These are phyloP conservation scores for Pegea sp. DNA, from an alignment of 23 tunicate genomes.

Conservation along the genomic window DNA sequence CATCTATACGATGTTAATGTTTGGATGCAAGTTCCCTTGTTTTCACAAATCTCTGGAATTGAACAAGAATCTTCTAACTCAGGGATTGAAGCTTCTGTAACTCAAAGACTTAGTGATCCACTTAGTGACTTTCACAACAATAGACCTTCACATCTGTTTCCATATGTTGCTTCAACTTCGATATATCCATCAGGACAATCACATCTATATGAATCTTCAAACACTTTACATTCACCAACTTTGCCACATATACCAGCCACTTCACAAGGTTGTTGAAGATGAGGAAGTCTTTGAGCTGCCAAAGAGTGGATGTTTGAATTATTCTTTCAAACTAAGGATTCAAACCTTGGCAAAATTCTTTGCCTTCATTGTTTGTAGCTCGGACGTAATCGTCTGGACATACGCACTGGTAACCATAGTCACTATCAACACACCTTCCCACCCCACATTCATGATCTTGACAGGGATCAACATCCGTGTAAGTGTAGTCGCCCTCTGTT, in stretches of 20 bases:
- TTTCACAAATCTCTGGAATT: neutral
- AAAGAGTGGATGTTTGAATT: neutral
- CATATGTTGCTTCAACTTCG: neutral
- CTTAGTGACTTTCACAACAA: too few relatives aligned
- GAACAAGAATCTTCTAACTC: neutral
- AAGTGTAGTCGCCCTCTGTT: too few relatives aligned
- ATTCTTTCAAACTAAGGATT: neutral
- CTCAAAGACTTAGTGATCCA: too few relatives aligned
- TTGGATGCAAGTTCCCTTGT: neutral
- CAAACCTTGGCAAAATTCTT: too few relatives aligned
- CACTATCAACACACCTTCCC: constrained; percentile 5
- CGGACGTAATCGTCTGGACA: constrained; percentile 12
- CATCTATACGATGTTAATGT: neutral
- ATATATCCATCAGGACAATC: neutral
- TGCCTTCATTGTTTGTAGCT: constrained; percentile 2
- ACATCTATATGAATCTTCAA: neutral
- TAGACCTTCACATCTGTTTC: neutral
- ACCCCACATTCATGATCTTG: constrained; percentile 2
- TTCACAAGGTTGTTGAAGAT: neutral
- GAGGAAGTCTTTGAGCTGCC: neutral
- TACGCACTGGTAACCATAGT: constrained; percentile 6
- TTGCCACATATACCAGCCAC: neutral
- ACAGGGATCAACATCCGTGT: constrained; percentile 9
- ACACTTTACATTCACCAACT: neutral
- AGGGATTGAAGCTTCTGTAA: too few relatives aligned